Conservation (phyloP, 2,113 vertebrate genomes). For the Blennius ocellaris region DNA sequence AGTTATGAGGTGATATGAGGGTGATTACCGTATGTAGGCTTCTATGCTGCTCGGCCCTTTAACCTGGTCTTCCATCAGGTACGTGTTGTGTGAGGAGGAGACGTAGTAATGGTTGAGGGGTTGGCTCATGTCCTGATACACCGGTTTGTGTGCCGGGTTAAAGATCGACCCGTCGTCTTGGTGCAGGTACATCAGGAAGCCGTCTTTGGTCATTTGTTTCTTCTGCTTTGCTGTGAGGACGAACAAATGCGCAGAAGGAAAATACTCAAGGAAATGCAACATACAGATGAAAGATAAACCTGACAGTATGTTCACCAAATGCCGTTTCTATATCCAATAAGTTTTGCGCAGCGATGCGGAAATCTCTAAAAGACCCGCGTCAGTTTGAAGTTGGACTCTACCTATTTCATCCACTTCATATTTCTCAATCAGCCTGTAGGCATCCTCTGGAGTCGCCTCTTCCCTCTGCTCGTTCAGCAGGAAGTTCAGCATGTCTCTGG, state of each 20-base stretch:
- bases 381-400: slow-evolving; percentile 44
- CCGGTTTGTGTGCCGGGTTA: slow-evolving; percentile 82
- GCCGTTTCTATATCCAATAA: too few species aligned
- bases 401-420: slow-evolving; percentile 89
- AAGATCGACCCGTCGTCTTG: slow-evolving; percentile 87
- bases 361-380: too few species aligned
- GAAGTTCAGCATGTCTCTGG: slow-evolving; percentile 85
- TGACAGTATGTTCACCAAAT: too few species aligned
- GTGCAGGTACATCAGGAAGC: slow-evolving; percentile 93
- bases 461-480: slow-evolving; percentile 87
- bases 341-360: too few species aligned
- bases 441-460: slow-evolving; percentile 74
- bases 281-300: too few species aligned
- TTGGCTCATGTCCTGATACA: slow-evolving; percentile 96
- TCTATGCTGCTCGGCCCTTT: slow-evolving; percentile 96
- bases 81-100: slow-evolving; percentile 97
- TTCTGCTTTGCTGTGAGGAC: slow-evolving; percentile 85
- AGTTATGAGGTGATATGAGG: too few species aligned
- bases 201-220: slow-evolving; percentile 91
- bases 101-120: slow-evolving; percentile 95
- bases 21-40: slow-evolving; percentile 91
- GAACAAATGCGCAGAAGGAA: slow-evolving; percentile 1
- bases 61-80: slow-evolving; percentile 95
- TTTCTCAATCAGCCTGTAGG: slow-evolving; percentile 87
- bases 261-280: too few species aligned